These are phyloP conservation scores for Cephus cinctus DNA, from an alignment of 1,140 invertebrate species.

Conservation along the genomic window DNA sequence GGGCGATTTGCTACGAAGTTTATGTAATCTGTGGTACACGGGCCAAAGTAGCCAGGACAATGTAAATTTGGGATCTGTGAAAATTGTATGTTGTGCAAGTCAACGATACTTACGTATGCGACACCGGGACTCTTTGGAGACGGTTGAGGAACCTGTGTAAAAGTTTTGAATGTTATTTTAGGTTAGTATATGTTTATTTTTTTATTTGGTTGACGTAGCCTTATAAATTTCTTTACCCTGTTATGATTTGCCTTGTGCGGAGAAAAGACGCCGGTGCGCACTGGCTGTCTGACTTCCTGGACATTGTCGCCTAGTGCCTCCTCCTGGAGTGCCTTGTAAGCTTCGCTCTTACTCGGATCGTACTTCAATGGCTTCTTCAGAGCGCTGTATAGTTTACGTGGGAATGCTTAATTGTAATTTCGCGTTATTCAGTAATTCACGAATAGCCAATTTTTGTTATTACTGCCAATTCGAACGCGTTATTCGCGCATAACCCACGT, in stretches of 20 bases:
- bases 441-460: too few relatives aligned
- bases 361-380: conserved; percentile 70
- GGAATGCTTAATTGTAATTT: too few relatives aligned
- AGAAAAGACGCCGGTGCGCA: conserved; percentile 72
- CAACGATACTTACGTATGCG: conserved; percentile 41
- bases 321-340: conserved; percentile 80
- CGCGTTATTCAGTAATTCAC: too few relatives aligned
- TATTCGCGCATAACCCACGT: too few relatives aligned
- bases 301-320: conserved; percentile 62
- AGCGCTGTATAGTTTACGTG: too few relatives aligned
- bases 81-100: not conserved
- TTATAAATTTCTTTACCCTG: too few relatives aligned
- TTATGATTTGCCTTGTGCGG: conserved; percentile 60
- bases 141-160: conserved; percentile 30
- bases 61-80: not conserved
- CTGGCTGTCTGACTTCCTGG: conserved; percentile 68
- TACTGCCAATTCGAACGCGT: too few relatives aligned
- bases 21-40: too few relatives aligned
- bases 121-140: conserved; percentile 38
- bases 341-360: conserved; percentile 82
- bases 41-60: too few relatives aligned
- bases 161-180: conserved; percentile 2
- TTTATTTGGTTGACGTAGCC: not conserved
- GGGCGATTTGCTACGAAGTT: too few relatives aligned
- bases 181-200: conserved; percentile 3